A percentile compares a stretch with the other conserved stretches of the same genome.
These are phyloP conservation scores for Hydrolagus affinis DNA, from an alignment of 2,113 vertebrate genomes.

Conservation along the genomic window DNA sequence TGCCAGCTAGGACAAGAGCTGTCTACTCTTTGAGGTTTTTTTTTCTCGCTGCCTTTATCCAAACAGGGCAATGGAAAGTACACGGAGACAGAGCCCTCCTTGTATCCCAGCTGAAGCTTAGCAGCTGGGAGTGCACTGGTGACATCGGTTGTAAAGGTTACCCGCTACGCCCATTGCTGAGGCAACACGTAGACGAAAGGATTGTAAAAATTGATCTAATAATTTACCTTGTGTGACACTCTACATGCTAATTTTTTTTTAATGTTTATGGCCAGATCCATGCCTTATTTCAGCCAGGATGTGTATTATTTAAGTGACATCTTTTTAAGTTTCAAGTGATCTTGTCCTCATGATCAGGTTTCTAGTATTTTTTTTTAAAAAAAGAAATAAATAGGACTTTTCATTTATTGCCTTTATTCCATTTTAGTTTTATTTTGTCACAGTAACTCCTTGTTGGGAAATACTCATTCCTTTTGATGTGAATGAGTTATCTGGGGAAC, in stretches of 20 bases:
- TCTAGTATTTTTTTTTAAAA: not conserved
- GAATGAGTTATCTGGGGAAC: not conserved
- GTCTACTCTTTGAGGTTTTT: not conserved
- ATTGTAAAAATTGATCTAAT: constrained; percentile 25
- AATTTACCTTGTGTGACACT: constrained; percentile 15
- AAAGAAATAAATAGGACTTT: not conserved
- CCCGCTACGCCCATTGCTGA: not conserved
- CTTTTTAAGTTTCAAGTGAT: not conserved
- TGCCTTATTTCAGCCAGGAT: not conserved
- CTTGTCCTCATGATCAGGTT: not conserved
- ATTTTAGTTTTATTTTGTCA: not conserved
- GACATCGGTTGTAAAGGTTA: constrained; percentile 8
- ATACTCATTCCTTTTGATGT: not conserved
- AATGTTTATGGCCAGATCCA: not conserved
- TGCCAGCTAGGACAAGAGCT: not conserved
- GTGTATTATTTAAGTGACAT: constrained; percentile 2
- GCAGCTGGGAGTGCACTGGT: not conserved
- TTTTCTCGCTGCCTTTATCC: too few species aligned
- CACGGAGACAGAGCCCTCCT: not conserved
- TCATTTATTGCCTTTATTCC: not conserved
- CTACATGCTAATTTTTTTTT: constrained; percentile 9
- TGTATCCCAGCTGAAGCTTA: constrained; percentile 3
- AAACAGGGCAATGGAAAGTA: not conserved
- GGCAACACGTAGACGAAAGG: not conserved
- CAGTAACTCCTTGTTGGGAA: not conserved